Conservation (phyloP, 2,888 invertebrate species). For the Synergus gifuensis region DNA sequence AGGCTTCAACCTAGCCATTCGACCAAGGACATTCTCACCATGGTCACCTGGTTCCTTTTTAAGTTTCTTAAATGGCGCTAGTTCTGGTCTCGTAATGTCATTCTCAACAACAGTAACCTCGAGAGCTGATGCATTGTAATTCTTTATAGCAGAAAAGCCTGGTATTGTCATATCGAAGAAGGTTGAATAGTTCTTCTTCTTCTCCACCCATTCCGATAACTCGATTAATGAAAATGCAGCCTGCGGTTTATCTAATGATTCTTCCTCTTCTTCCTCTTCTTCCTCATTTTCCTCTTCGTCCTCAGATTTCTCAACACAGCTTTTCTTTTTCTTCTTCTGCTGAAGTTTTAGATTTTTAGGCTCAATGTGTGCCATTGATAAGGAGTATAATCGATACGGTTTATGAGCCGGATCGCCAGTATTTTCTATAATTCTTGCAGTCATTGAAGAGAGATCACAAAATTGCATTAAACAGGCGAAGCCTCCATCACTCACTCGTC, state of each 20-base stretch:
- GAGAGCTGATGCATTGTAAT: constrained; percentile 67
- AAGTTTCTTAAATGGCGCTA: constrained; percentile 63
- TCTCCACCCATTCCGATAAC: constrained; percentile 62
- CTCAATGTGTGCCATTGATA: constrained; percentile 69
- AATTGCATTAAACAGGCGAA: constrained; percentile 66
- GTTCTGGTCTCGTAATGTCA: constrained; percentile 64
- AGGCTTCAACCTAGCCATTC: constrained; percentile 45
- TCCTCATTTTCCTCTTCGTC: constrained; percentile 28
- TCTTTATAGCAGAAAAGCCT: constrained; percentile 64
- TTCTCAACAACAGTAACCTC: constrained; percentile 69
- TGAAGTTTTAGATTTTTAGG: constrained; percentile 47
- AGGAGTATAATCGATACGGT: constrained; percentile 65
- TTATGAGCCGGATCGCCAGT: constrained; percentile 56
- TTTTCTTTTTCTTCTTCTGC: constrained; percentile 45
- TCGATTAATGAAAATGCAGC: constrained; percentile 65
- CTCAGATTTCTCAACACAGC: constrained; percentile 40
- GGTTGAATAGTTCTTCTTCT: constrained; percentile 48
- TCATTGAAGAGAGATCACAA: constrained; percentile 57
- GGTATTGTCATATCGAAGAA: constrained; percentile 55
- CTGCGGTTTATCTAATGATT: constrained; percentile 12
- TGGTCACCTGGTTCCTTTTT: constrained; percentile 32
- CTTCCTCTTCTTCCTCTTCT: constrained; percentile 11
- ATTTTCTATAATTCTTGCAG: constrained; percentile 63
- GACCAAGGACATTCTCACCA: not conserved
- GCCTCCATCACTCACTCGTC: constrained; percentile 58